Evolutionary conservation across 2,797 vertebrate species (phyloP).

Genomic region (Acrocephalus scirpaceus): DNA sequence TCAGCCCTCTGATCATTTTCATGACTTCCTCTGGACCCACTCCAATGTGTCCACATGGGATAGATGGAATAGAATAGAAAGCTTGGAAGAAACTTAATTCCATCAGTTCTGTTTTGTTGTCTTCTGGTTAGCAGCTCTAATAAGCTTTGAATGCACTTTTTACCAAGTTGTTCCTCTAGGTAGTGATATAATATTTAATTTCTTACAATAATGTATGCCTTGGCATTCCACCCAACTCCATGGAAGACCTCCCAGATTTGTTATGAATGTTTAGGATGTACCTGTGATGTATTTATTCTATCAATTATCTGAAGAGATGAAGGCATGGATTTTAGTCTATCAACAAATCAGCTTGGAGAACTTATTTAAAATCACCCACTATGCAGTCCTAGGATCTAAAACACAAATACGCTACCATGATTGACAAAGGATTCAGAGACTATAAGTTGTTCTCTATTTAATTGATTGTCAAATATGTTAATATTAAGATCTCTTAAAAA

Average conservation of each 20-base stretch:
- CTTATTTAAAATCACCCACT: background rate
- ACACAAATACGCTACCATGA: background rate
- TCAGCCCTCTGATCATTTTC: background rate
- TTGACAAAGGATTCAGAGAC: background rate
- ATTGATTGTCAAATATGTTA: background rate
- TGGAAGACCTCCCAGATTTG: background rate
- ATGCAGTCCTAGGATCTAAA: background rate
- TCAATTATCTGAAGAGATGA: background rate
- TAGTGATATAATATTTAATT: background rate
- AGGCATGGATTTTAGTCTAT: background rate
- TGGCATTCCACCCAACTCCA: background rate
- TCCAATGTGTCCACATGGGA: background rate
- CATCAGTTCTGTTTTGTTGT: background rate
- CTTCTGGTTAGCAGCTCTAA: background rate
- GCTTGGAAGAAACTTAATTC: background rate
- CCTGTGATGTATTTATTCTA: background rate
- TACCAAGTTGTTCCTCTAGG: background rate
- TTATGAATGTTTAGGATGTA: background rate
- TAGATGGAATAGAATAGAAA: background rate
- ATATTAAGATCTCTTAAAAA: background rate
- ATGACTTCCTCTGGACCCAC: background rate
- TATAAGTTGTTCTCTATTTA: background rate
- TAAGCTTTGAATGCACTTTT: background rate
- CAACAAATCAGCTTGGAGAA: background rate
- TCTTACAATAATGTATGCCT: background rate